phyloP scores from a whole-genome alignment of 2,888 invertebrate genomes.

The Lissonota sp. region DNA sequence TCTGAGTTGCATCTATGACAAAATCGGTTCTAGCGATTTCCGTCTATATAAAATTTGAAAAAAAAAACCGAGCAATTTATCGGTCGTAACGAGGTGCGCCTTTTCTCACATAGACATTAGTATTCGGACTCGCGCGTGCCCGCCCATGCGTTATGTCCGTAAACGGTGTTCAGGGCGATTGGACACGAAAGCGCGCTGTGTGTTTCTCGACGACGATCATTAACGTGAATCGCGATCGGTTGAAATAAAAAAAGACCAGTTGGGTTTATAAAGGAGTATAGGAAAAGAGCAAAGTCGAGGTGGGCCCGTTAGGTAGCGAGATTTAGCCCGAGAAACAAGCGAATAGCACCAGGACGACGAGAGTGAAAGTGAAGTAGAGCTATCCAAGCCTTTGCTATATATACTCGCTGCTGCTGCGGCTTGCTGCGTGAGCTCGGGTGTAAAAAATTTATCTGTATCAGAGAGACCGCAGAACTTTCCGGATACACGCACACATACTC shows the following conservation, averaged over 20 bases:
- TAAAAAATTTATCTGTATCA: slow-evolving; percentile 58
- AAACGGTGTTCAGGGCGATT: slow-evolving; percentile 40
- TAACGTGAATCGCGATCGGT: slow-evolving; percentile 50
- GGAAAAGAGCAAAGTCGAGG: slow-evolving; percentile 5
- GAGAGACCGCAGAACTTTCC: slow-evolving; percentile 34
- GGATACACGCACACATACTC: not conserved
- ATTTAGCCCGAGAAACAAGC: not conserved
- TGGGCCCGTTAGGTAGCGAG: not conserved
- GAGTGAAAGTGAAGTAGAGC: slow-evolving; percentile 62
- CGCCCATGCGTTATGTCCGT: slow-evolving; percentile 55
- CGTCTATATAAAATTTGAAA: not conserved
- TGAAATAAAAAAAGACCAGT: slow-evolving; percentile 56
- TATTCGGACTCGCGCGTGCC: slow-evolving; percentile 34
- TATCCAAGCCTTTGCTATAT: slow-evolving; percentile 2
- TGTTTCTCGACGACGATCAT: slow-evolving; percentile 48
- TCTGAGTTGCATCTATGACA: too few species aligned
- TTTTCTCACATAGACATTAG: not conserved
- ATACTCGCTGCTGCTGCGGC: not conserved
- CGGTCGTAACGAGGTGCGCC: not conserved
- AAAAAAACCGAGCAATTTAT: not conserved
- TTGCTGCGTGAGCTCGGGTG: slow-evolving; percentile 54
- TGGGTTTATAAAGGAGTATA: not conserved
- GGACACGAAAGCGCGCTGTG: slow-evolving; percentile 32
- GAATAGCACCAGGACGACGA: slow-evolving; percentile 31
- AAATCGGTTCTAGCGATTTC: not conserved